phyloP scores from a whole-genome alignment of 2,797 vertebrate species.

The Sebastes trivittatus region DNA sequence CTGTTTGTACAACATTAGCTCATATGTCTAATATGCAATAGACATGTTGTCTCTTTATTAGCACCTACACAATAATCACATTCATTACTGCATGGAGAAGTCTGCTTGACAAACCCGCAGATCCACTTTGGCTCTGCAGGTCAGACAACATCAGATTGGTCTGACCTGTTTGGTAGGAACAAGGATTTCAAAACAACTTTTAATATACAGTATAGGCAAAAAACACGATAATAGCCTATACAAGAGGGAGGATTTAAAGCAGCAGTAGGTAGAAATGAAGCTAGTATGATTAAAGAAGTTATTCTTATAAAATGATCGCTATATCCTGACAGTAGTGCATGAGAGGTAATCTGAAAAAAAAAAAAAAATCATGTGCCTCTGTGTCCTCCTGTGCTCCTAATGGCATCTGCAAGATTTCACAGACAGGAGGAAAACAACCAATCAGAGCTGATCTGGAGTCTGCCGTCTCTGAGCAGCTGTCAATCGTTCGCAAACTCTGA shows the following conservation, averaged over 20 bases:
- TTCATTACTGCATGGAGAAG: background rate
- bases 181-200: slow-evolving; percentile 3
- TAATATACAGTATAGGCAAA: background rate
- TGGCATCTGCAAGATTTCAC: too few relatives aligned
- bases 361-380: too few relatives aligned
- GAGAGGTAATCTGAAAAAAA: too few relatives aligned
- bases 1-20: background rate
- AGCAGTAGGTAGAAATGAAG: too few relatives aligned
- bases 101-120: slow-evolving; percentile 23
- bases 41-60: background rate
- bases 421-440: too few relatives aligned
- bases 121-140: slow-evolving; percentile 25
- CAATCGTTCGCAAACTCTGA: too few relatives aligned
- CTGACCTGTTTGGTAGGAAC: slow-evolving; percentile 30
- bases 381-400: too few relatives aligned
- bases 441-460: too few relatives aligned
- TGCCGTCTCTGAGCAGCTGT: too few relatives aligned
- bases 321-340: too few relatives aligned
- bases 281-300: too few relatives aligned
- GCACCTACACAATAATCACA: background rate
- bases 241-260: background rate
- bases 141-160: background rate
- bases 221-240: background rate
- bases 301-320: too few relatives aligned
- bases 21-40: background rate